These are phyloP conservation scores for Smithornis capensis DNA, from an alignment of 2,113 vertebrate genomes.

Conservation along the genomic window DNA sequence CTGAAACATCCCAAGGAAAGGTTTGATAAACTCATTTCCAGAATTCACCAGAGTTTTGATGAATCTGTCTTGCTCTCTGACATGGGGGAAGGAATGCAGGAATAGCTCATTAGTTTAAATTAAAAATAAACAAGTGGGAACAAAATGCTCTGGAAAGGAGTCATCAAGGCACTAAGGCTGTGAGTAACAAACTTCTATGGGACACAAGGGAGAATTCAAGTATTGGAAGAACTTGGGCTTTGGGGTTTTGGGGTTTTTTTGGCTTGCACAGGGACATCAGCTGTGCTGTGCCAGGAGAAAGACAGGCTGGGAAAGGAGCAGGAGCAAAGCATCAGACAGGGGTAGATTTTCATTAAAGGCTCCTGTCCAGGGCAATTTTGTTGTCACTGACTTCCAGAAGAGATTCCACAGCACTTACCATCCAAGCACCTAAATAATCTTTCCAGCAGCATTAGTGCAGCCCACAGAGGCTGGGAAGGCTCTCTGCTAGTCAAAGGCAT, in stretches of 20 bases:
- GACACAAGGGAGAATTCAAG: not conserved
- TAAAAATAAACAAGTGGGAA: slow-evolving; percentile 12
- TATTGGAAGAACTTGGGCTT: not conserved
- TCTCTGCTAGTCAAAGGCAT: not conserved
- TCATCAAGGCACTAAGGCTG: not conserved
- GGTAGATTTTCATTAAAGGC: not conserved
- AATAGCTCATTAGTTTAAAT: slow-evolving; percentile 37
- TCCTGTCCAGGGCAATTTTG: not conserved
- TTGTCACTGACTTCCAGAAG: not conserved
- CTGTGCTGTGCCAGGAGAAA: not conserved
- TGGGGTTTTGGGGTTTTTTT: not conserved
- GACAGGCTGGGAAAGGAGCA: not conserved
- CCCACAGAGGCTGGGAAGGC: not conserved
- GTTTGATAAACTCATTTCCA: slow-evolving; percentile 48
- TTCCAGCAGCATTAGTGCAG: not conserved
- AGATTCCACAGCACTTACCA: not conserved
- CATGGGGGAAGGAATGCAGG: slow-evolving; percentile 31
- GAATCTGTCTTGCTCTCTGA: slow-evolving; percentile 41
- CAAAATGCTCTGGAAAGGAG: not conserved
- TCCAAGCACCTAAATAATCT: not conserved
- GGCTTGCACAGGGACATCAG: not conserved
- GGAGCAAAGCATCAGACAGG: not conserved
- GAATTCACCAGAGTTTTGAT: slow-evolving; percentile 22
- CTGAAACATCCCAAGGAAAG: slow-evolving; percentile 58
- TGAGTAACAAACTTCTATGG: not conserved